These are phyloP conservation scores for Drosophila rufa DNA, from an alignment of 1,140 invertebrate species.

Conservation along the genomic window DNA sequence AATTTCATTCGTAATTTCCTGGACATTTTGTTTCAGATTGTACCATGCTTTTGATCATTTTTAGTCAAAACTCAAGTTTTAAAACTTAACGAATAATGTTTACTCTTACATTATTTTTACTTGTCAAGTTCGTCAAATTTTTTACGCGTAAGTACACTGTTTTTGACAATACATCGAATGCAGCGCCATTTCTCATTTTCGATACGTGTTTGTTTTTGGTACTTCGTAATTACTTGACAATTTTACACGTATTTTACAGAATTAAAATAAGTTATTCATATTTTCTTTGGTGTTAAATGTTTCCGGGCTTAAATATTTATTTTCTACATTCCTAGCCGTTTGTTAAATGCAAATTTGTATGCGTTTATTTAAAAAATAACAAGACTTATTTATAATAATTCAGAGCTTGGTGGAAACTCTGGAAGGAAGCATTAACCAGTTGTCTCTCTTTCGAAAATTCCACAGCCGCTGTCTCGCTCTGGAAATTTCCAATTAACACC, in stretches of 20 bases:
- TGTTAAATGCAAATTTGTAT: neutral
- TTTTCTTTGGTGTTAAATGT: neutral
- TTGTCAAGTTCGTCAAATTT: neutral
- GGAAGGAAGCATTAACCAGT: neutral
- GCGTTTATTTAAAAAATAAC: neutral
- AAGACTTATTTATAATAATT: neutral
- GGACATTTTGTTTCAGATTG: neutral
- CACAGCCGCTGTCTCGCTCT: constrained; percentile 1
- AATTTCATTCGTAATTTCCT: neutral
- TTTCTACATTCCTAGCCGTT: neutral
- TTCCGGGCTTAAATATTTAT: neutral
- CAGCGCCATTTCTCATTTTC: neutral
- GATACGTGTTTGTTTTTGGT: neutral
- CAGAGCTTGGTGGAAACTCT: constrained; percentile 1
- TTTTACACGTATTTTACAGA: neutral
- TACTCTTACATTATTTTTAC: neutral
- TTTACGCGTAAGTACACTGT: too few species aligned
- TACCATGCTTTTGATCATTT: neutral
- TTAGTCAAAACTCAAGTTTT: neutral
- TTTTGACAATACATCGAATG: too few species aligned
- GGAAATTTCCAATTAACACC: constrained; percentile 14
- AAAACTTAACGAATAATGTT: neutral
- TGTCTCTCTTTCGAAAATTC: neutral
- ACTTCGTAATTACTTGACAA: neutral
- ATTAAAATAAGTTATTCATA: neutral